Base-by-base conservation (phyloP, 1,140 invertebrate species). In the Drosophila mayri region DNA sequence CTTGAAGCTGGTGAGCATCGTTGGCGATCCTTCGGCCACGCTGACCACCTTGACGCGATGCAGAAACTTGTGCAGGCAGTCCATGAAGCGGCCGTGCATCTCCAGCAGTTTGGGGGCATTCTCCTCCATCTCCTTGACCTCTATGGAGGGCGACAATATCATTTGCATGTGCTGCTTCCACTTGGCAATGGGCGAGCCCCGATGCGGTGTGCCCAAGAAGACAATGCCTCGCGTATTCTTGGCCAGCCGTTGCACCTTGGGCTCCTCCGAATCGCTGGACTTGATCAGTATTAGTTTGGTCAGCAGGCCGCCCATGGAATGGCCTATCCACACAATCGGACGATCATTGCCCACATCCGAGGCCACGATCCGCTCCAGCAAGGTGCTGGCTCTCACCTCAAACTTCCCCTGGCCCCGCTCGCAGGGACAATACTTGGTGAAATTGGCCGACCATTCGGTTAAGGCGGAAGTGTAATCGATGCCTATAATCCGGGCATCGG, bases 261-360 rank as follows among this genome's bases (percentile, higher is more conserved):
- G 90, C 66, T 94, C 94, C 57, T 93, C 88, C 79, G 93, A 94
- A 60, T 95, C 93, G 92, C 84, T 66, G 22, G 94, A 93, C 92
- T 95, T 93, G 2, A 94, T 92, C 10, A 97, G 85, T 68, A 97
- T 95, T 76, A 96, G 94, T 92, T 97, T 97, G 1, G 96, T 95
- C 5, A 97, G 91, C 35, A 97, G 93, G 58, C 96, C 97, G 72
- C 97, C 97, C 96, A 97, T 97, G 7, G 96, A 97, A 93, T 97
- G 96, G 12, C 95, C 95, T 18, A 97, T 94, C 96, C 96, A 97
- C 47, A 97, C 93, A 57, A 97, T 94, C 1, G 96, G 96, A 7
- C 92, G 72, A 12, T 90, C 94, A 92, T 80, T 94, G 10, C 97
- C 96, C 46, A 97, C 93, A 71, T 95, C 95, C 47, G 96, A 94